Evolutionary conservation across 2,888 invertebrate species (phyloP).

Genomic region (Idaea biselata): DNA sequence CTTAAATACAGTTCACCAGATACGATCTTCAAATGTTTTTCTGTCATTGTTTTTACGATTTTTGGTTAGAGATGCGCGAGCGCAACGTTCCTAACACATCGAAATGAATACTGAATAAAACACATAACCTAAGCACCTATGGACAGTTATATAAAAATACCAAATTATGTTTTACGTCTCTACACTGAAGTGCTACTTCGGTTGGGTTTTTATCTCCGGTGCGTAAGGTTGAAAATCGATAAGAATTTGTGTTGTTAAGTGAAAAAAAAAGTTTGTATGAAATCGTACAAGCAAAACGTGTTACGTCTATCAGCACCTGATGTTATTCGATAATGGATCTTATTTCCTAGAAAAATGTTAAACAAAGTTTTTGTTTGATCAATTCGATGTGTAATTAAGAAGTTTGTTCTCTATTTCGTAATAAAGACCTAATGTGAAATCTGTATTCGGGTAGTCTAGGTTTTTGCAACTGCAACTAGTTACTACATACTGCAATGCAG

Average conservation of each 20-base stretch:
- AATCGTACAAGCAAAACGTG: background rate
- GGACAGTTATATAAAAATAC: slow-evolving; percentile 1
- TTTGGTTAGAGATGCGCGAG: background rate
- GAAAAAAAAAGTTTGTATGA: background rate
- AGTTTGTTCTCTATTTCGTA: background rate
- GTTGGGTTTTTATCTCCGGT: background rate
- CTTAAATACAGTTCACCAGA: background rate
- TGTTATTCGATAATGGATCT: background rate
- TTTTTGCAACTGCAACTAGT: too few relatives aligned
- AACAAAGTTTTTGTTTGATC: background rate
- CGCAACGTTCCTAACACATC: background rate
- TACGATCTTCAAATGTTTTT: background rate
- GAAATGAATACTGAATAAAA: background rate
- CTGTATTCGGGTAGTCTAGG: background rate
- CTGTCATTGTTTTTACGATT: background rate
- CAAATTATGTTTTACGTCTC: background rate
- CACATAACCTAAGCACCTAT: background rate
- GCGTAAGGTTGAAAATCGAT: background rate
- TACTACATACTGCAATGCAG: too few relatives aligned
- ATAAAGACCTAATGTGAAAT: background rate
- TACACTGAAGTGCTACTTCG: background rate
- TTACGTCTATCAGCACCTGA: background rate
- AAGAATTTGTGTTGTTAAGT: background rate
- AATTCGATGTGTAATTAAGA: background rate
- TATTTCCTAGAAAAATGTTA: slow-evolving; percentile 2